Percentiles rank a stretch among this genome's conserved stretches.
Conservation (phyloP, 2,888 invertebrate species). For the Drosophila lutescens region DNA sequence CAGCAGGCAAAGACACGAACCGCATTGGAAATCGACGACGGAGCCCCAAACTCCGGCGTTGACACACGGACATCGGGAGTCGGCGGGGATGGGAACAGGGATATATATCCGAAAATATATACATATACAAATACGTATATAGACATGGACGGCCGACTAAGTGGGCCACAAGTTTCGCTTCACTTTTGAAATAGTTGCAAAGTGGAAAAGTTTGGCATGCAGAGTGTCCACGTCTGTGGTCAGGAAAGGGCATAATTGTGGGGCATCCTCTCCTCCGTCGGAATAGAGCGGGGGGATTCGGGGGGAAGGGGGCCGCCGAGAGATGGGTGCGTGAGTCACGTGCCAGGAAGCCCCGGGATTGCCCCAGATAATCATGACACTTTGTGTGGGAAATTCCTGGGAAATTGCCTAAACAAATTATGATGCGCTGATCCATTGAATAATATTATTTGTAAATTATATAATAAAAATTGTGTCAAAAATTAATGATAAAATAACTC, state of each 20-base stretch:
- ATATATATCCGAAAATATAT: conserved; percentile 30
- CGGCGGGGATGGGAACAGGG: conserved; percentile 5
- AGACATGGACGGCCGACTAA: conserved; percentile 24
- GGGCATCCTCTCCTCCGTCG: conserved; percentile 34
- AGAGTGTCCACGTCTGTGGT: conserved; percentile 59
- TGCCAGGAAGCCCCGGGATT: conserved; percentile 8
- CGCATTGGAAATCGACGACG: conserved; percentile 71
- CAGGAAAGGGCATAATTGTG: conserved; percentile 49
- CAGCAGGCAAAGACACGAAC: conserved; percentile 69
- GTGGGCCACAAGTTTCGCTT: conserved; percentile 67
- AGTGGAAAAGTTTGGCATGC: conserved; percentile 76
- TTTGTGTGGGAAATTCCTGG: neutral
- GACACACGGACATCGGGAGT: conserved; percentile 25
- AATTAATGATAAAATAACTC: too few species aligned
- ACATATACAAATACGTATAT: conserved; percentile 44
- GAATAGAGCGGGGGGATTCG: neutral
- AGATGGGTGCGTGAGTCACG: conserved; percentile 29
- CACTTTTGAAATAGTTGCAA: conserved; percentile 78
- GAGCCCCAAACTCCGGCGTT: conserved; percentile 26
- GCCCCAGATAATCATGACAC: conserved; percentile 7
- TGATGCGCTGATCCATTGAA: neutral
- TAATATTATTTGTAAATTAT: neutral
- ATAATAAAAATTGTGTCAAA: too few species aligned
- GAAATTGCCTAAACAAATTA: neutral
- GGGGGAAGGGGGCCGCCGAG: neutral